Percentiles rank a stretch among this genome's conserved stretches.
phyloP scores from a whole-genome alignment of 2,797 vertebrate species.

The Lophotriccus pileatus region DNA sequence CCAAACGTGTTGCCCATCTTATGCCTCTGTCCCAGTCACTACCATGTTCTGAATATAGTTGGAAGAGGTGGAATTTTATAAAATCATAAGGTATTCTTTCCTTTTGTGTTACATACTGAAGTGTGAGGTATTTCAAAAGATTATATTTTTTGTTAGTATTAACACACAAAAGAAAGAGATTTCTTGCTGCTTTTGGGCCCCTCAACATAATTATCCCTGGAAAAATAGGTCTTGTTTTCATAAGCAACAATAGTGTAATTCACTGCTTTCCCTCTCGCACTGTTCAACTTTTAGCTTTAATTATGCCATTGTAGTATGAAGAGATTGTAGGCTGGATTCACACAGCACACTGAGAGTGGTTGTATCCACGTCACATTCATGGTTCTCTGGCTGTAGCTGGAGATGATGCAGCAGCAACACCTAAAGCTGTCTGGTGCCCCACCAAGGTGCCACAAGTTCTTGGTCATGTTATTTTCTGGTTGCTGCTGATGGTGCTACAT shows the following conservation, averaged over 20 bases:
- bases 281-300: not conserved
- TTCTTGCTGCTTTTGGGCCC: not conserved
- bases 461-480: not conserved
- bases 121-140: not conserved
- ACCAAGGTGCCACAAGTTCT: fast-evolving
- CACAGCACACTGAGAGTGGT: not conserved
- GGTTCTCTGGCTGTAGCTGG: not conserved
- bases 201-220: not conserved
- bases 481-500: not conserved
- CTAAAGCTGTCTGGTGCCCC: not conserved
- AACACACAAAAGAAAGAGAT: not conserved
- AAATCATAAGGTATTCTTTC: not conserved
- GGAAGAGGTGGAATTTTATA: not conserved
- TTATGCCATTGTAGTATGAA: not conserved
- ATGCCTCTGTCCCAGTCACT: not conserved
- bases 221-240: not conserved
- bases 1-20: not conserved
- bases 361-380: fast-evolving
- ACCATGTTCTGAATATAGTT: not conserved
- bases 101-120: not conserved
- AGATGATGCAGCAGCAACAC: not conserved
- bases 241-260: not conserved
- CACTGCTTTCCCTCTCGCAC: not conserved
- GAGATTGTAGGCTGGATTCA: not conserved
- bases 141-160: not conserved